These are phyloP conservation scores for Galeopterus variegatus DNA, from an alignment of 2,113 vertebrate genomes.

Conservation along the genomic window DNA sequence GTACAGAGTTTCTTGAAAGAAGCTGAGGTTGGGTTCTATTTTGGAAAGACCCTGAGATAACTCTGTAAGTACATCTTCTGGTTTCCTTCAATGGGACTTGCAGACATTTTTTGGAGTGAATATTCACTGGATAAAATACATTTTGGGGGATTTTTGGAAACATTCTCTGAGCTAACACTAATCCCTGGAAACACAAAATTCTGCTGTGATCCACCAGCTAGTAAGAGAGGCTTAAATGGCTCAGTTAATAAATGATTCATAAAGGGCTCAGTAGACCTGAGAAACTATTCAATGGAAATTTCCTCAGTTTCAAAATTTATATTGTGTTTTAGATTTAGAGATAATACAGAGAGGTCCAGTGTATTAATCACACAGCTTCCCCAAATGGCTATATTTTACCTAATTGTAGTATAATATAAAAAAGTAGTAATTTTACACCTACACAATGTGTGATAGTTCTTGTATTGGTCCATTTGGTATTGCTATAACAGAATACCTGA, in stretches of 20 bases:
- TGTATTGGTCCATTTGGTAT: too few species aligned
- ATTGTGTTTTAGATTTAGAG: constrained; percentile 20
- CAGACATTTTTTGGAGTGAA: background rate
- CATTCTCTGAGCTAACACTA: background rate
- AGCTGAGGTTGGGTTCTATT: background rate
- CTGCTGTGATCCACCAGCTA: background rate
- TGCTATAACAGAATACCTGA: too few species aligned
- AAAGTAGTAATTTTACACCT: background rate
- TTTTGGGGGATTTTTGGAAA: background rate
- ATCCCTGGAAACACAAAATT: background rate
- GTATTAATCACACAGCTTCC: background rate
- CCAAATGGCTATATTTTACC: background rate
- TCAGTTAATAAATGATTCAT: background rate
- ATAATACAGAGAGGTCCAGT: background rate
- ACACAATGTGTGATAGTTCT: background rate
- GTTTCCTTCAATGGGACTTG: background rate
- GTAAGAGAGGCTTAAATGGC: background rate
- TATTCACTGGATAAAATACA: background rate
- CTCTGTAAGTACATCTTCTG: background rate
- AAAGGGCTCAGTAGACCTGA: background rate
- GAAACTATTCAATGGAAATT: background rate
- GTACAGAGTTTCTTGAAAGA: background rate
- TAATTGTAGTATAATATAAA: background rate
- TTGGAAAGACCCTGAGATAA: background rate
- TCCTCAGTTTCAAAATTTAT: background rate